Base-by-base conservation (phyloP, 1,140 invertebrate species). In the Aethina tumida region DNA sequence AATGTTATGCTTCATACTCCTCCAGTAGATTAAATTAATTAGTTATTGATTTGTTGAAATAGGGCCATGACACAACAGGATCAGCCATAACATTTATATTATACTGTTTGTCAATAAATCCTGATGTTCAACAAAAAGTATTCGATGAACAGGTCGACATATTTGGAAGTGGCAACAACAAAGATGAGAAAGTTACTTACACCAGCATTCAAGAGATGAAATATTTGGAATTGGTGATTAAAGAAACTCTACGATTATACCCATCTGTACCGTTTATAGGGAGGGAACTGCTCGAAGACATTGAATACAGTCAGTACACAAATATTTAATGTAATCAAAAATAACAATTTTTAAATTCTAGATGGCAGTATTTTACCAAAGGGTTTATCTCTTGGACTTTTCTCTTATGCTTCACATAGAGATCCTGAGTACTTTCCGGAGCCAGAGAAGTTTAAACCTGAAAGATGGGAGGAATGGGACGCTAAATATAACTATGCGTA, bases 391-490 rank as follows among this genome's bases (percentile, higher is more conserved):
- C 12, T 50, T n/a, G 8, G 18, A 13, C 9, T 44, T n/a, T 42
- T 38, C 15, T 26, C 25, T 10, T 47, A 40, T 25, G 40, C 36
- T 6, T 21, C 87, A 16, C 85, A 90, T 58, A 67, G 78, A 29
- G 68, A 81, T 52, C 62, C 69, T 1, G 62, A 73, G 16, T 54
- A 71, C 19, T 89, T 75, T 55, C 65, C 71, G 13, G 67, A 87
- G 35, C 84, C 86, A 1, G 69, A 79, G 19, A 61, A 63, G 36
- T 89, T 84, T 56, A 71, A 84, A 58, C 85, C 85, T 0, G 79
- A 86, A 33, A 65, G 82, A 47, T 89, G 88, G 60, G 69, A 74
- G 43, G 74, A 77, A 53, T 61, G 60, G 18, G 56, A 59, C 16
- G 64, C 68, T 30, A 56, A 66, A 49, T 46, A 65, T 15, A 64